These are phyloP conservation scores for Tipula vernalis DNA, from an alignment of 2,888 invertebrate genomes.

Conservation along the genomic window DNA sequence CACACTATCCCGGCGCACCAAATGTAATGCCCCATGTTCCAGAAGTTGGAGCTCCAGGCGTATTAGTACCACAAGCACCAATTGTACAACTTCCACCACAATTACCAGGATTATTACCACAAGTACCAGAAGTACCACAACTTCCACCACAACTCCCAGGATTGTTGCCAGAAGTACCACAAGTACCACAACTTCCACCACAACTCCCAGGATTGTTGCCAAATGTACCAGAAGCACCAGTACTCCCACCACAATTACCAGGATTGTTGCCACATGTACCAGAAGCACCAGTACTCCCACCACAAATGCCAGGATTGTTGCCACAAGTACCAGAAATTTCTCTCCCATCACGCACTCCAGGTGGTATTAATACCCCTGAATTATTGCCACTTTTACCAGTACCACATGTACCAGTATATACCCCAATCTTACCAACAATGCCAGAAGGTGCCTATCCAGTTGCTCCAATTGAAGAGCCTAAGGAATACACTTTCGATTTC, in stretches of 20 bases:
- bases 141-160: neutral
- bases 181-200: neutral
- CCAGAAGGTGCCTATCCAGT: neutral
- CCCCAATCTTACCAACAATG: neutral
- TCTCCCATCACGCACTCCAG: neutral
- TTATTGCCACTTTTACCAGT: neutral
- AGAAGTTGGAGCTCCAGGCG: neutral
- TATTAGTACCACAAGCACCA: neutral
- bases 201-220: neutral
- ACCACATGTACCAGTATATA: neutral
- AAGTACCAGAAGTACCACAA: neutral
- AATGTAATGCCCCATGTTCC: neutral
- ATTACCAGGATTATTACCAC: neutral
- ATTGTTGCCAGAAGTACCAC: neutral
- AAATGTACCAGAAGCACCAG: neutral
- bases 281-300: neutral
- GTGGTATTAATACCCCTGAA: neutral
- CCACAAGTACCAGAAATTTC: neutral
- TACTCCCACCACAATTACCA: neutral
- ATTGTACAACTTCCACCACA: neutral
- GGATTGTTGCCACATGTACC: neutral
- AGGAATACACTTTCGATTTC: neutral
- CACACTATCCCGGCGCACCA: neutral
- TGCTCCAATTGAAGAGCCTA: neutral
- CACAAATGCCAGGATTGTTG: neutral